phyloP scores from a whole-genome alignment of 2,797 vertebrate genomes.

The Siniperca undulata region DNA sequence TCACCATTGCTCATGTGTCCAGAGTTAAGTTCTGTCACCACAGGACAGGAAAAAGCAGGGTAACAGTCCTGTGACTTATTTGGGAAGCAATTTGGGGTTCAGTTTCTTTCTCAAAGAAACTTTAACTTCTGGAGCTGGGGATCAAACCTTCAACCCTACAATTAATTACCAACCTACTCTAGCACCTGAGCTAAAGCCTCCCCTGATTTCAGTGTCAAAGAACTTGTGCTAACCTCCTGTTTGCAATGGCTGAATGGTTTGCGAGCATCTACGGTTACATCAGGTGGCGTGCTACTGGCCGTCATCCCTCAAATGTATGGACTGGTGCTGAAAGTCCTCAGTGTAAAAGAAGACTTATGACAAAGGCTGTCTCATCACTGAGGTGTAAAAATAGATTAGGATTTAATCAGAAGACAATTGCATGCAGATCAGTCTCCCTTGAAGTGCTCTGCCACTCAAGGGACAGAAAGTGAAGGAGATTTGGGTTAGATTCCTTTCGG shows the following conservation, averaged over 20 bases:
- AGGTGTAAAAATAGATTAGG: slow-evolving; percentile 74
- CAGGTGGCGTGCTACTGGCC: neutral
- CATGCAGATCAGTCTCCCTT: slow-evolving; percentile 78
- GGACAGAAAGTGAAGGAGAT: slow-evolving; percentile 70
- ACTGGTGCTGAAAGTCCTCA: slow-evolving; percentile 27
- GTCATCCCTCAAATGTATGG: neutral
- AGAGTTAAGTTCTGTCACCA: neutral
- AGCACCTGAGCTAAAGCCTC: neutral
- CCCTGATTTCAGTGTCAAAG: neutral
- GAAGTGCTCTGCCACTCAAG: slow-evolving; percentile 69
- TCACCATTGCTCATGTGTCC: slow-evolving; percentile 9
- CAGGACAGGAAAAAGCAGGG: neutral
- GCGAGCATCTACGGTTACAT: neutral
- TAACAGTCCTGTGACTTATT: neutral
- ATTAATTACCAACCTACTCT: neutral
- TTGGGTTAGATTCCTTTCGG: slow-evolving; percentile 71
- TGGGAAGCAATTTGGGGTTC: neutral
- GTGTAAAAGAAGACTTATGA: slow-evolving; percentile 39
- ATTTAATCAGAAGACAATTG: slow-evolving; percentile 78
- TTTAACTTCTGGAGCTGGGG: neutral
- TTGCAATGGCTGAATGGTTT: neutral
- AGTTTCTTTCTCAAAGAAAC: slow-evolving; percentile 1
- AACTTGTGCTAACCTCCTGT: neutral
- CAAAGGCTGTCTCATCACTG: slow-evolving; percentile 52
- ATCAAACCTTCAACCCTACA: neutral